Conservation (phyloP, 2,888 invertebrate species). For the Dynastes grantii region DNA sequence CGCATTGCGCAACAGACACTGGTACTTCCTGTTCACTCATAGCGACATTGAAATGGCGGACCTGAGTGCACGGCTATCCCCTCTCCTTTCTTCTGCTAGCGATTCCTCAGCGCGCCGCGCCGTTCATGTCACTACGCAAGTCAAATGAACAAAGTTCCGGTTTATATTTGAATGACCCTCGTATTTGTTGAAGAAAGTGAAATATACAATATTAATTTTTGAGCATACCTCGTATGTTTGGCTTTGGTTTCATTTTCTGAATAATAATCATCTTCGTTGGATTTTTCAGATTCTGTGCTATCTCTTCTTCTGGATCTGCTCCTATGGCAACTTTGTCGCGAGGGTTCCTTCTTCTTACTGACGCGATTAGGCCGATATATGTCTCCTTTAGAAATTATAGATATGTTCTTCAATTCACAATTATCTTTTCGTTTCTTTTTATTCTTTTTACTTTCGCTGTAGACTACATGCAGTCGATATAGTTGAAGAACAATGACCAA, state of each 20-base stretch:
- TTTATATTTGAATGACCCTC: no score
- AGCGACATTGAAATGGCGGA: no score
- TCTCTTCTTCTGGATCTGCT: constrained; percentile 64
- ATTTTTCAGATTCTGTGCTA: constrained; percentile 48
- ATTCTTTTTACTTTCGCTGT: constrained; percentile 76
- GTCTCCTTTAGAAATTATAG: constrained; percentile 72
- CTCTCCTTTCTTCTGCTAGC: no score
- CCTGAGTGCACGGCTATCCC: no score
- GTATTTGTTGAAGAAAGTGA: no score
- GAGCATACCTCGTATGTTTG: constrained; percentile 33
- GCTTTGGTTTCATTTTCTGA: constrained; percentile 57
- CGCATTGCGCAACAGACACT: no score
- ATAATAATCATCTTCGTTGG: constrained; percentile 52
- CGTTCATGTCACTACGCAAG: no score
- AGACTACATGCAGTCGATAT: constrained; percentile 87
- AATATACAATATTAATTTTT: not conserved
- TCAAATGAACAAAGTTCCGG: no score
- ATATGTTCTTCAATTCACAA: constrained; percentile 71
- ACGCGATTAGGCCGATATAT: constrained; percentile 62
- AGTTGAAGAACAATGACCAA: constrained; percentile 90
- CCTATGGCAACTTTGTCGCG: constrained; percentile 63
- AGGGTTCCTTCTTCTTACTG: constrained; percentile 61
- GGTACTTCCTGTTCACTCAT: no score
- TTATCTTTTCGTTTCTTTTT: constrained; percentile 68
- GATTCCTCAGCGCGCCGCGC: no score